Evolutionary conservation across 1,140 invertebrate species (phyloP), one percentile per base, ranked within the genome.

Genomic region (Coelopa frigida): DNA sequence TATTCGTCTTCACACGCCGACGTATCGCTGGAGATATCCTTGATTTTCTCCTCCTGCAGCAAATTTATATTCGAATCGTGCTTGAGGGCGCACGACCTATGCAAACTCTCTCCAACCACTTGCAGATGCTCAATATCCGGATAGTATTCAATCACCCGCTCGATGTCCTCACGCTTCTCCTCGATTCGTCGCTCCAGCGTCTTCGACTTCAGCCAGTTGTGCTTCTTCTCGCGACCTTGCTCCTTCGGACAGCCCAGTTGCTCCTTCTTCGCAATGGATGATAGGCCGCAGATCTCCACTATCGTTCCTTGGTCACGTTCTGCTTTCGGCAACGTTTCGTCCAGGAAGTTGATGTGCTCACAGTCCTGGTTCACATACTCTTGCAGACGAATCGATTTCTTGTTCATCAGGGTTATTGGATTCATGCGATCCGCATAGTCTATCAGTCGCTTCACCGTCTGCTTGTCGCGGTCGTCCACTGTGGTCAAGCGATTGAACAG

Each of bases 361-460:
- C 49, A 55, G 5, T 41, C 29, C 0, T 7, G 3, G 35, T 53
- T 20, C n/a, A 44, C 8, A 8, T 32, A 44, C 5, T 22, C 42
- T 0, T 42, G 47, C 6, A 59, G 33, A 6, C 29, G 17, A 1
- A 2, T 27, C 1, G 37, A 27, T 5, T 38, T 31, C 18, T 44
- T 52, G 5, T 26, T 4, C 0, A 5, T 27, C 6, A 56, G 23
- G 0, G 15, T 7, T 1, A 38, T 23, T n/a, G 62, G 61, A 26
- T 54, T 56, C 47, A 62, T 36, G 22, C 62, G 58, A 1, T 27
- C 27, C 0, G 62, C 58, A 42, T 45, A 44, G 15, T 66, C 62
- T 29, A 66, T 41, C 0, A 66, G n/a, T 7, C 59, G 53, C 15
- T 49, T 31, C 1, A 66, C 27, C 1, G 44, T 59, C 20, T 55